Evolutionary conservation across 2,888 invertebrate genomes (phyloP).

Genomic region (Sialis lutaria): DNA sequence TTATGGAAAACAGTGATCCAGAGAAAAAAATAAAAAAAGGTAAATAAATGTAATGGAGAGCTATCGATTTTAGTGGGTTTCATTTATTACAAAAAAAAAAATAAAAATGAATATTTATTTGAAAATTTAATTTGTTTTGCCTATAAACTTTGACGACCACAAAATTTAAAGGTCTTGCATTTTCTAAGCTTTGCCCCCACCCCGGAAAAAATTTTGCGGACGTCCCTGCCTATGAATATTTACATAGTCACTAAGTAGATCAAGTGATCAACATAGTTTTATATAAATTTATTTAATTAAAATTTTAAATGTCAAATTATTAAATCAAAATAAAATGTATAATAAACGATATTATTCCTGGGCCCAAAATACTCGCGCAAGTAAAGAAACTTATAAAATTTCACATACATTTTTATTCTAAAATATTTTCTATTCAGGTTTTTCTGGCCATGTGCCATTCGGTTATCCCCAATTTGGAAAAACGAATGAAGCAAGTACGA

Average conservation of each 20-base stretch:
- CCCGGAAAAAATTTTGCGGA: too few relatives aligned
- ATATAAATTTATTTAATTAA: too few relatives aligned
- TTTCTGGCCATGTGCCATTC: constrained; percentile 47
- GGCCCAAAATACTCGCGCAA: background rate
- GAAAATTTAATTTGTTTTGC: too few relatives aligned
- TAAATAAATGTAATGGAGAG: constrained; percentile 18
- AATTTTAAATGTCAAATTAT: background rate
- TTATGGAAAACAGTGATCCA: constrained; percentile 42
- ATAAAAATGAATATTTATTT: too few relatives aligned
- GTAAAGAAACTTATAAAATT: background rate
- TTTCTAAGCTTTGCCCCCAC: too few relatives aligned
- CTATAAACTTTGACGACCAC: too few relatives aligned
- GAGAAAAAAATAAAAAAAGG: constrained; percentile 47
- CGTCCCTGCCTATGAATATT: too few relatives aligned
- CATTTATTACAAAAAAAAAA: too few relatives aligned
- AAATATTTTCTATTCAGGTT: constrained; percentile 27
- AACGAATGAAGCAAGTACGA: constrained; percentile 43
- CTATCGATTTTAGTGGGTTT: too few relatives aligned
- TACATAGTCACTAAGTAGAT: too few relatives aligned
- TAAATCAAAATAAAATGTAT: background rate
- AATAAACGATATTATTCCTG: background rate
- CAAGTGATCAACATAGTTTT: too few relatives aligned
- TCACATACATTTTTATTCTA: background rate
- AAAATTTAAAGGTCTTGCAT: too few relatives aligned
- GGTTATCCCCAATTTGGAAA: constrained; percentile 46